A percentile compares a stretch with the other conserved stretches of the same genome.
Evolutionary conservation across 2,888 invertebrate genomes (phyloP).

Genomic region (Euzetes globulus): DNA sequence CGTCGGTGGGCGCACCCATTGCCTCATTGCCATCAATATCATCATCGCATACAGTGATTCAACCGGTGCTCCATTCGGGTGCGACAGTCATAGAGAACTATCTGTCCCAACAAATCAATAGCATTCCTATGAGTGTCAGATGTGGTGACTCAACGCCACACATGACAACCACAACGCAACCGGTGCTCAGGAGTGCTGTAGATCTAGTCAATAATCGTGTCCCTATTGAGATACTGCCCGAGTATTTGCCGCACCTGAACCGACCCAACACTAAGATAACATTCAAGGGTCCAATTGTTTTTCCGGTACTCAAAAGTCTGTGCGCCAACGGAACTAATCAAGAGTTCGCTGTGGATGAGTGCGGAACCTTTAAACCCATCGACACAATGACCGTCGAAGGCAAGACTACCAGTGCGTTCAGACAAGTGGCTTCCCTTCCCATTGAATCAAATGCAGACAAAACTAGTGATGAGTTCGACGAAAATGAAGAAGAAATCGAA

Average conservation of each 20-base stretch:
- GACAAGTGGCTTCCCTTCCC: constrained; percentile 26
- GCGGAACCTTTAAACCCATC: neutral
- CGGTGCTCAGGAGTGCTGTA: constrained; percentile 1
- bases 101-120: neutral
- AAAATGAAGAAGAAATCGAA: neutral
- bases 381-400: neutral
- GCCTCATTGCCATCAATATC: constrained; percentile 4
- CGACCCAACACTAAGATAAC: constrained; percentile 35
- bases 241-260: constrained; percentile 34
- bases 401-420: constrained; percentile 1
- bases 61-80: constrained; percentile 21
- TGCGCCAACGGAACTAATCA: neutral
- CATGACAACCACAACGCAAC: constrained; percentile 13
- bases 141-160: neutral
- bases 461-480: neutral
- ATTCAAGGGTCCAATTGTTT: constrained; percentile 34
- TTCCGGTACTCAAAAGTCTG: constrained; percentile 34
- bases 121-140: constrained; percentile 2
- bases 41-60: constrained; percentile 16
- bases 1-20: neutral
- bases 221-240: constrained; percentile 36
- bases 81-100: constrained; percentile 26
- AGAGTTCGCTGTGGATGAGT: constrained; percentile 30
- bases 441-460: neutral
- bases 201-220: constrained; percentile 5